A percentile compares a stretch with the other conserved stretches of the same genome.
Evolutionary conservation across 2,797 vertebrate species (phyloP).

Genomic region (Sebastes minor): DNA sequence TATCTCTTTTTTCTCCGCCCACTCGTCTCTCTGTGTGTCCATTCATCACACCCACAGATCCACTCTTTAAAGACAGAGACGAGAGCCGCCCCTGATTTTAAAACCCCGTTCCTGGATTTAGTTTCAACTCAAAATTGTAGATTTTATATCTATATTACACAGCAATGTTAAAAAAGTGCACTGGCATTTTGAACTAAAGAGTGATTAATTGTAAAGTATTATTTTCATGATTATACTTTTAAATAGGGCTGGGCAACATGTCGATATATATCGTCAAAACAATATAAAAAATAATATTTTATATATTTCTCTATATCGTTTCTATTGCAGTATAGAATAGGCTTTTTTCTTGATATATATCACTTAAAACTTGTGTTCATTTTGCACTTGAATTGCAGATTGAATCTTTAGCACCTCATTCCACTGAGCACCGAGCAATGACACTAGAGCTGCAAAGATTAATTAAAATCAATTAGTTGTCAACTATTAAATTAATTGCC

Average conservation of each 20-base stretch:
- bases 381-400: background rate
- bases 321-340: no score
- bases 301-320: no score
- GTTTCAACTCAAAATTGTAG: background rate
- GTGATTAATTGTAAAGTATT: background rate
- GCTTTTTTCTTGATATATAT: no score
- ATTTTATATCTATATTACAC: background rate
- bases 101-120: constrained; percentile 13
- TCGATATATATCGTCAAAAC: no score
- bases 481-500: no score
- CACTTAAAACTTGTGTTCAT: no score
- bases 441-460: no score
- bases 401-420: background rate
- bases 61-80: constrained; percentile 43
- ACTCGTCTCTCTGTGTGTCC: constrained; percentile 56
- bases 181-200: background rate
- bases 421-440: background rate
- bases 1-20: constrained; percentile 60
- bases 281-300: no score
- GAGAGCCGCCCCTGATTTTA: constrained; percentile 11
- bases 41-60: constrained; percentile 76
- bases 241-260: no score
- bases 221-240: background rate
- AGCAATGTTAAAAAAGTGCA: background rate
- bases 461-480: no score